Base-by-base conservation (phyloP, 2,888 invertebrate genomes). In the Eupithecia subumbrata region DNA sequence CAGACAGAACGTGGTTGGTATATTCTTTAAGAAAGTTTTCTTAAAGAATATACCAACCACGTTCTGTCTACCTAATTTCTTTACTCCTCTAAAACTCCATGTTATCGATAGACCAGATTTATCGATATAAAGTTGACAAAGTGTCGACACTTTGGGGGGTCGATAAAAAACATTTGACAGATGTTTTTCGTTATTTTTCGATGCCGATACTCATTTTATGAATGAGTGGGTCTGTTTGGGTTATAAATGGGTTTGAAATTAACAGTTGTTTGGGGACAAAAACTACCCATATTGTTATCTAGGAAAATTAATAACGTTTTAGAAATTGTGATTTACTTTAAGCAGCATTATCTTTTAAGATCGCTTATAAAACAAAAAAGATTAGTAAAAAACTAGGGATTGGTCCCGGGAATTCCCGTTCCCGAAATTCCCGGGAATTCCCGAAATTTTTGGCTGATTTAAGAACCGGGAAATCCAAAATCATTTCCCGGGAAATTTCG, bases 91-190 rank as follows among this genome's bases (percentile, higher is more conserved):
- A 22, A 34, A 48, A 72, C 69, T 22, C 43, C 72, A 74, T 67
- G 45, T 37, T 52, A 72, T 79, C 78, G 73, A 76, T 77, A 64
- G 52, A 78, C 72, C 69, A 69, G 60, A 75, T 63, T 75, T 70
- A 69, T 75, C 73, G 73, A 75, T 73, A 68, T 25, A 22, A 69
- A 68, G 70, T 78, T 79, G 81, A 81, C 79, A 79, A 79, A 81
- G 76, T 76, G 75, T 67, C 75, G 74, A 78, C 77, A 74, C 60
- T 52, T 73, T 75, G 71, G 60, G 72, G 52, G 76, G 56, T 76
- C 76, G 70, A 76, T 75, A 71, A 76, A 79, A 78, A 77, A 76
- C 63, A 68, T 8, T n/a, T 73, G 71, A 79, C 74, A 79, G 72
- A 81, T 74, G 66, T 76, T 67, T 76, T 69, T 63, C 45, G 37